Evolutionary conservation across 2,888 invertebrate species (phyloP).

Genomic region (Drosophila fulvimacula): DNA sequence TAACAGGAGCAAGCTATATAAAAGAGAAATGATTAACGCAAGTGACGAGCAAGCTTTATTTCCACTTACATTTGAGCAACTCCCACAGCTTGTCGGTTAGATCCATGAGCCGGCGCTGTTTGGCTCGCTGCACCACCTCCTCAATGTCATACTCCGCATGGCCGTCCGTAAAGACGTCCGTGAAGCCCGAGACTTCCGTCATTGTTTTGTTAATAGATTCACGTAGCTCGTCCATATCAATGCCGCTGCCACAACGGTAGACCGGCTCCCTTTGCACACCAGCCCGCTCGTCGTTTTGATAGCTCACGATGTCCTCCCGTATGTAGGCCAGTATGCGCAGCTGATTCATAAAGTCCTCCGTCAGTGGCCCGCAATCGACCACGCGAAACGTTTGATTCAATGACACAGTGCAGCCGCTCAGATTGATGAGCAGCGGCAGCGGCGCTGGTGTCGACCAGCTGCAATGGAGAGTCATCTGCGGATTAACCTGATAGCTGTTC

Average conservation of each 20-base stretch:
- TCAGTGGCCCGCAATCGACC: constrained; percentile 65
- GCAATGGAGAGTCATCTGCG: constrained; percentile 76
- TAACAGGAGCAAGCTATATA: constrained; percentile 81
- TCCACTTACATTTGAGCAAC: constrained; percentile 78
- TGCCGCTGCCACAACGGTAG: constrained; percentile 81
- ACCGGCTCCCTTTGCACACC: constrained; percentile 65
- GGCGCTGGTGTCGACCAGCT: constrained; percentile 71
- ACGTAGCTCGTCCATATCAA: constrained; percentile 77
- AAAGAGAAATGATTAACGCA: background rate
- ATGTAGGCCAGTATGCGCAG: constrained; percentile 80
- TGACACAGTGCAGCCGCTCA: constrained; percentile 77
- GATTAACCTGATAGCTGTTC: constrained; percentile 78
- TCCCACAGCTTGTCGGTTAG: constrained; percentile 84
- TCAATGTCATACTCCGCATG: constrained; percentile 79
- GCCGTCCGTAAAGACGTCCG: constrained; percentile 60
- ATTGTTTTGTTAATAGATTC: constrained; percentile 79
- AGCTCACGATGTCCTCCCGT: constrained; percentile 82
- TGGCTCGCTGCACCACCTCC: constrained; percentile 79
- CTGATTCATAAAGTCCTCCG: constrained; percentile 82
- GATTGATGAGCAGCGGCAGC: constrained; percentile 72
- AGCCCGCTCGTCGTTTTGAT: constrained; percentile 59
- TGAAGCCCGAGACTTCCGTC: constrained; percentile 78
- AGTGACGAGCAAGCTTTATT: background rate
- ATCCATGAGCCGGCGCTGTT: constrained; percentile 73
- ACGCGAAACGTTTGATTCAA: constrained; percentile 80